Base-by-base conservation (phyloP, 1,140 invertebrate genomes). In the Drosophila lacertosa region DNA sequence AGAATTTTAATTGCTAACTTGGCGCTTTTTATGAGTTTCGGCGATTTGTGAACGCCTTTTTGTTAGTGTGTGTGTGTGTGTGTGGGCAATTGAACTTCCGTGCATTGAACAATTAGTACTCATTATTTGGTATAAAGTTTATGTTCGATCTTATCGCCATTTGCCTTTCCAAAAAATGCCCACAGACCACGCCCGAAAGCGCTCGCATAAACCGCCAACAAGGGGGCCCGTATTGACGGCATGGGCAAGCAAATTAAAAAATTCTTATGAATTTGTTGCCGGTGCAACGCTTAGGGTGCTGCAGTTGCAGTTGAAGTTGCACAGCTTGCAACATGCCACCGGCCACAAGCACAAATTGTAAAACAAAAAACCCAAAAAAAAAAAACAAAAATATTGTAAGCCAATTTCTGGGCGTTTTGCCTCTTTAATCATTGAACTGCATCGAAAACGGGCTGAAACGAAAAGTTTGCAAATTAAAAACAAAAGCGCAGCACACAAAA, bases 351-450 rank as follows among this genome's bases (percentile, higher is more conserved):
- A 55, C 51, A 73, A 77, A 64, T 71, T 62, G 44, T 35, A 59
- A 54, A 62, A 24, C 20, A 54, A 48, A 62, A 20, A 26, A 47
- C 29, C 37, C 37, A 60, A n/a, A 32, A 54, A 54, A 9, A 47
- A 42, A 13, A 55, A 26, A 32, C 16, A 45, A 42, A 32, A 39
- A 62, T 32, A 69, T 77, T 58, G 71, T 64, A 63, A 76, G 44
- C 63, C 77, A 84, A 84, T 86, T 86, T 84, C 81, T 84, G 81
- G 81, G 81, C 81, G 81, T 84, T 71, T 86, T 84, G 81, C 81
- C 81, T 86, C 81, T 86, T 84, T 84, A 84, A 84, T 84, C 81
- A 84, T 86, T 86, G 81, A 84, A 84, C 81, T 84, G 81, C 81
- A 84, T 84, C 81, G 81, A 71, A 84, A 51, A 55, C 33, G 59